These are phyloP conservation scores for Danionella dracula DNA, from an alignment of 2,797 vertebrate genomes.

Conservation along the genomic window DNA sequence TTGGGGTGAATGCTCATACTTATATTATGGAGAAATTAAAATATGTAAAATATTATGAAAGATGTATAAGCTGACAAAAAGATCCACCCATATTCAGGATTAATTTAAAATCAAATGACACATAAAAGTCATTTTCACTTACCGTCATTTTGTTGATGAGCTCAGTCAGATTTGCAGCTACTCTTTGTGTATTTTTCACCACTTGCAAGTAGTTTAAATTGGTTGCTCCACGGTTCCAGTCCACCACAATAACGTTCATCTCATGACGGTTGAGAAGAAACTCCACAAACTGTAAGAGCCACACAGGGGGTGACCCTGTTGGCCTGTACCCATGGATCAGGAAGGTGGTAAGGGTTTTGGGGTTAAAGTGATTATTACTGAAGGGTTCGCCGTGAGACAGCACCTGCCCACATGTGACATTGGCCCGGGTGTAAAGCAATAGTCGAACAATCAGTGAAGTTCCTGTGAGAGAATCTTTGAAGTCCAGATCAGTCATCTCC, in stretches of 20 bases:
- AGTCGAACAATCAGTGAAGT: constrained; percentile 68
- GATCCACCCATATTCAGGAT: too few relatives aligned
- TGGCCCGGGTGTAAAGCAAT: constrained; percentile 75
- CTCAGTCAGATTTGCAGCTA: constrained; percentile 69
- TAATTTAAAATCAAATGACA: too few relatives aligned
- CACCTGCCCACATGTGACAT: constrained; percentile 64
- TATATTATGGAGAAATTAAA: too few relatives aligned
- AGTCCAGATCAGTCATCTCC: constrained; percentile 72
- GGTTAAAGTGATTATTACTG: constrained; percentile 57
- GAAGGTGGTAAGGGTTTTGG: constrained; percentile 71
- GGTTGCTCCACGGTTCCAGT: constrained; percentile 90
- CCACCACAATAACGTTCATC: constrained; percentile 81
- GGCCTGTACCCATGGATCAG: constrained; percentile 87
- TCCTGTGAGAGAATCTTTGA: constrained; percentile 72
- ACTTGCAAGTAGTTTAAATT: constrained; percentile 75
- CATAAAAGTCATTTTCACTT: background rate
- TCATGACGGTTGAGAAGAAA: constrained; percentile 66
- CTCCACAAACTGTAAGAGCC: constrained; percentile 63
- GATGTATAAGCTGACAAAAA: too few relatives aligned
- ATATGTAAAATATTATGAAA: too few relatives aligned
- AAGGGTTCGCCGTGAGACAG: constrained; percentile 64
- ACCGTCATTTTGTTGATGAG: constrained; percentile 79
- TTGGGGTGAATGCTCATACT: too few relatives aligned
- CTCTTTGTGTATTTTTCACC: constrained; percentile 71
- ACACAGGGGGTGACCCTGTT: constrained; percentile 75